A percentile compares a stretch with the other conserved stretches of the same genome.
Evolutionary conservation across 2,797 vertebrate genomes (phyloP).

Genomic region (Anabacerthia variegaticeps): DNA sequence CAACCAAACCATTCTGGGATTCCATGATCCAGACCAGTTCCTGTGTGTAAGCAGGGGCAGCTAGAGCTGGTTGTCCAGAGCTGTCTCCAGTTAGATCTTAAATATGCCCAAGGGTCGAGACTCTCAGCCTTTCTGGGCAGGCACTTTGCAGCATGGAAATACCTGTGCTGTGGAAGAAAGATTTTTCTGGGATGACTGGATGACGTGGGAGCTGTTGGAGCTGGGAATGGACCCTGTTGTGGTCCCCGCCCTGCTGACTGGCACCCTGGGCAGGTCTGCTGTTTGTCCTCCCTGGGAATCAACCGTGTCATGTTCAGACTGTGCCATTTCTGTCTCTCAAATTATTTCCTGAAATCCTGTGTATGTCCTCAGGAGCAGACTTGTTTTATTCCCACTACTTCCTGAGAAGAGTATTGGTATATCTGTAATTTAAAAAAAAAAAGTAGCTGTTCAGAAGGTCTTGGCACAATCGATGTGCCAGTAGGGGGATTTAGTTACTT

Average conservation of each 20-base stretch:
- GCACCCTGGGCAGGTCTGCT: not conserved
- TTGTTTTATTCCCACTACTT: not conserved
- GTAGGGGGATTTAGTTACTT: conserved; percentile 36
- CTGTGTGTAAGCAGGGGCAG: not conserved
- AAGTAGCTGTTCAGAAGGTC: not conserved
- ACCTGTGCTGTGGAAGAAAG: not conserved
- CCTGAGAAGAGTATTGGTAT: not conserved
- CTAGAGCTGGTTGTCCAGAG: not conserved
- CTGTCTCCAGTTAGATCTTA: not conserved
- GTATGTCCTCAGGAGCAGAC: not conserved
- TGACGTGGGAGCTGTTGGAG: not conserved
- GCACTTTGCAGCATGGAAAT: not conserved
- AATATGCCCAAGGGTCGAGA: not conserved
- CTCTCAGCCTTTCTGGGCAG: not conserved
- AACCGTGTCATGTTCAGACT: fast-evolving
- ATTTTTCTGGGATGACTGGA: not conserved
- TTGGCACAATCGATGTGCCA: not conserved
- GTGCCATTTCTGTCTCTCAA: not conserved
- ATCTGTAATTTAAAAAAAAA: not conserved
- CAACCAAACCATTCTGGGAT: fast-evolving
- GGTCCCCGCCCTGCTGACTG: fast-evolving
- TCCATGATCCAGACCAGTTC: too few relatives aligned
- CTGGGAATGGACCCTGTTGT: fast-evolving
- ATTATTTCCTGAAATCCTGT: not conserved
- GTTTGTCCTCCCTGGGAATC: not conserved